Conservation (phyloP, 30 jellyfish, hydroid and myxozoan species). For the Cassiopea xamachana region DNA sequence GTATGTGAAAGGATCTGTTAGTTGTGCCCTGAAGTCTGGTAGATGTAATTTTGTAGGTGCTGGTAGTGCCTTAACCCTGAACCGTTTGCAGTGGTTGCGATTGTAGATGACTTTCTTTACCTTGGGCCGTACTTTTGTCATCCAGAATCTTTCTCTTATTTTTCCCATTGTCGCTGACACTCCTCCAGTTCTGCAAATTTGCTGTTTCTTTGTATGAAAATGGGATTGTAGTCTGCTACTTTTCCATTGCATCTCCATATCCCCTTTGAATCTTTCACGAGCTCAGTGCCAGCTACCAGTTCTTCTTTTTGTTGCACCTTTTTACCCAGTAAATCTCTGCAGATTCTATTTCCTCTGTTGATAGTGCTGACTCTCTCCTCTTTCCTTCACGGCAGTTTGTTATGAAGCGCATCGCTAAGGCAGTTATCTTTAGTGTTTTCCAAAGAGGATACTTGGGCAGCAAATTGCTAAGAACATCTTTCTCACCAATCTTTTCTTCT, state of each 20-base stretch:
- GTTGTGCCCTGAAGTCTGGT: constrained; percentile 13
- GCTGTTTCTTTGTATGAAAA: constrained; percentile 59
- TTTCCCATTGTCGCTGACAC: constrained; percentile 56
- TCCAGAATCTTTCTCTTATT: constrained; percentile 52
- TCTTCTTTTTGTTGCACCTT: constrained; percentile 55
- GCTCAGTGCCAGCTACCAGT: constrained; percentile 26
- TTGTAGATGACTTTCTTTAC: constrained; percentile 22
- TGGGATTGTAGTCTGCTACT: constrained; percentile 69
- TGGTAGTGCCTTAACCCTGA: constrained; percentile 18
- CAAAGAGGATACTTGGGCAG: not conserved
- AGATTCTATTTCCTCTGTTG: constrained; percentile 57
- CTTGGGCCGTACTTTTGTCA: constrained; percentile 34
- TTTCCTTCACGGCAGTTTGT: constrained; percentile 56
- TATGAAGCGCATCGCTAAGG: constrained; percentile 60
- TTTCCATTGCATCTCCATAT: constrained; percentile 67
- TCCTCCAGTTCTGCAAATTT: constrained; percentile 68
- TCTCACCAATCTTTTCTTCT: constrained; percentile 29
- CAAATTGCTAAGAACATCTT: not conserved
- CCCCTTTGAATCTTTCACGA: constrained; percentile 41
- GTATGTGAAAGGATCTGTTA: constrained; percentile 29
- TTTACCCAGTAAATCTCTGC: constrained; percentile 57
- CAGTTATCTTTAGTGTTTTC: constrained; percentile 16
- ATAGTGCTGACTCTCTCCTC: constrained; percentile 24
- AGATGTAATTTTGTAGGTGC: constrained; percentile 16
- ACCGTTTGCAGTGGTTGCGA: constrained; percentile 27